A percentile compares a stretch with the other conserved stretches of the same genome.
These are phyloP conservation scores for Phaethon lepturus DNA, from an alignment of 2,113 vertebrate species.

Conservation along the genomic window DNA sequence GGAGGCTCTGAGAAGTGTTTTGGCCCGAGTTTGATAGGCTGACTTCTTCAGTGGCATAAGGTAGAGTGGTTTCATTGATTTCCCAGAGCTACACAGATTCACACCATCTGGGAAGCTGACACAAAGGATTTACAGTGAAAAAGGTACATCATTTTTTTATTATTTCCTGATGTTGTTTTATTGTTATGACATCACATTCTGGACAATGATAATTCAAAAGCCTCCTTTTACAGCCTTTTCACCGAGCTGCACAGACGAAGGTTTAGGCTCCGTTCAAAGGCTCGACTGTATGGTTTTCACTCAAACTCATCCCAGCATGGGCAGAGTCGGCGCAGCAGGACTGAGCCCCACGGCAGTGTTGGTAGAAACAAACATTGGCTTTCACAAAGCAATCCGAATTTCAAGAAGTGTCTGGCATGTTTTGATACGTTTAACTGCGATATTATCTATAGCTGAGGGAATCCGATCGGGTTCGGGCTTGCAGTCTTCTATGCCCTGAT, in stretches of 20 bases:
- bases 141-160: not conserved
- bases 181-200: not conserved
- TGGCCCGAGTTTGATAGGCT: not conserved
- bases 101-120: not conserved
- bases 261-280: not conserved
- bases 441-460: not conserved
- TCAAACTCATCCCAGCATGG: not conserved
- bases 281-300: not conserved
- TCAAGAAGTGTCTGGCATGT: not conserved
- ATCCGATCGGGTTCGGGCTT: not conserved
- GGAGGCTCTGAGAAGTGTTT: not conserved
- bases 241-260: not conserved
- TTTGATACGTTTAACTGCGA: not conserved
- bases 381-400: not conserved
- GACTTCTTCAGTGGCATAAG: not conserved
- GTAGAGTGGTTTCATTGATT: not conserved
- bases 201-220: not conserved
- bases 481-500: not conserved
- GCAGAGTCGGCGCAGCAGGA: not conserved
- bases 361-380: not conserved
- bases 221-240: not conserved
- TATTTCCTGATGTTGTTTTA: constrained; percentile 21
- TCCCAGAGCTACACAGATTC: not conserved
- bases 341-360: fast-evolving
- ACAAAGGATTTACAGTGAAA: not conserved